Base-by-base conservation (phyloP, 1,140 invertebrate species). In the Caenorhabditis latens region DNA sequence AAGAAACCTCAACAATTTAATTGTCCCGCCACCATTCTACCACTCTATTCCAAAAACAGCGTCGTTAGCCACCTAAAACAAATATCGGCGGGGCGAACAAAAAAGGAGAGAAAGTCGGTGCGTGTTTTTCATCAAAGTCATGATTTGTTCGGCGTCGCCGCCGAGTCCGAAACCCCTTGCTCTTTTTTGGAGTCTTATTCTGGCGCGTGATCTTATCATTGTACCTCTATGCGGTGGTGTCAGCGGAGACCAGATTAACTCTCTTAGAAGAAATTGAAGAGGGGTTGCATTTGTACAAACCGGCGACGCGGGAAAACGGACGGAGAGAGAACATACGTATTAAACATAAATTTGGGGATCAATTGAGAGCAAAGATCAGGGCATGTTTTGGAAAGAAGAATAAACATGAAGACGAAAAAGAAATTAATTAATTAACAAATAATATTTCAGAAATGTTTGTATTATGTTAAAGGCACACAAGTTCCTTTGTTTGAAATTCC, bases 121-220 rank as follows among this genome's bases (percentile, higher is more conserved):
- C 71, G 71, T 79, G 71, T 79, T 79, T 79, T 79, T 79, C 71
- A 79, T 79, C 46, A 50, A 71, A 24, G 71, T 79, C 71, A 79
- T 79, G 71, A 79, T 79, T 71, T 71, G 65, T 46, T 79, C 71
- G 46, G 65, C 61, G 6, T 2, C 32, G 61, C 7, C 58, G 58
- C 6, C 6, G 9, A 71, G 19, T 21, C 42, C 65, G 46, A 71
- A 71, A 6, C 65, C 65, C 24, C 14, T 11, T 61, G 65, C 71
- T 79, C 71, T 50, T 79, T 50, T 79, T 79, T 21, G 71, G 71
- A 21, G 5, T 19, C 3, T 11, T 13, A 2, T 40, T n/a, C n/a
- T 46, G 7, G 46, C 71, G 71, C 71, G 71, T 79, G 71, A 79
- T 79, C 71, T 79, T 79, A 79, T 79, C 71, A 79, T 79, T 79